Evolutionary conservation across 2,113 vertebrate genomes (phyloP), one percentile per base, ranked within the genome.

Genomic region (Anolis sagrei): DNA sequence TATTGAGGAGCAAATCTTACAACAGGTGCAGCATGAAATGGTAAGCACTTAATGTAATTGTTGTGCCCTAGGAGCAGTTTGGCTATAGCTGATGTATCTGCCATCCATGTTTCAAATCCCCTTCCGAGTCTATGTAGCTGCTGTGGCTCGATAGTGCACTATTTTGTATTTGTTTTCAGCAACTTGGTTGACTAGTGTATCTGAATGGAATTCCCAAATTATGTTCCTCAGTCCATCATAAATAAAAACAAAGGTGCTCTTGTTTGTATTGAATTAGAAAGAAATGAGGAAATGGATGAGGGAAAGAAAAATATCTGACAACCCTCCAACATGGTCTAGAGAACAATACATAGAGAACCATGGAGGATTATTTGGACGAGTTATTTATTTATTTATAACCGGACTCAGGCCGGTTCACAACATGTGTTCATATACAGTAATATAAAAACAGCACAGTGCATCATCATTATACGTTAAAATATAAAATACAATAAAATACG

Each of bases 11-110:
- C 77, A 44, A 51, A 19, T 77, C 77, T 76, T 51, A 44, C 23
- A 11, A 48, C 44, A 80, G 79, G 27, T 34, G 36, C 86, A 83
- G 36, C 69, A 89, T 74, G 78, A 90, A 88, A 92, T 89, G 84
- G 36, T 87, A 90, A 77, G 29, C 0, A 48, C 21, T 58, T 54
- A 14, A 58, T 27, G 78, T 21, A 83, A 82, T 25, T 16, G 58
- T 75, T 2, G 1, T 58, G 83, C 81, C 87, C 48, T 48, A 5
- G n/a, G n/a, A 90, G 88, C 84, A 10, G 76, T 77, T 21, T 76
- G 81, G 25, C 44, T n/a, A 44, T 5, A 0, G 5, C 0, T 29
- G 49, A 25, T 81, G 74, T 61, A 39, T 76, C 88, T 83, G 89
- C 81, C 39, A 0, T 49, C 25, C 5, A 5, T 80, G 72, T 69